Conservation (phyloP, 1,140 invertebrate species). For the Archivesica marissinica region DNA sequence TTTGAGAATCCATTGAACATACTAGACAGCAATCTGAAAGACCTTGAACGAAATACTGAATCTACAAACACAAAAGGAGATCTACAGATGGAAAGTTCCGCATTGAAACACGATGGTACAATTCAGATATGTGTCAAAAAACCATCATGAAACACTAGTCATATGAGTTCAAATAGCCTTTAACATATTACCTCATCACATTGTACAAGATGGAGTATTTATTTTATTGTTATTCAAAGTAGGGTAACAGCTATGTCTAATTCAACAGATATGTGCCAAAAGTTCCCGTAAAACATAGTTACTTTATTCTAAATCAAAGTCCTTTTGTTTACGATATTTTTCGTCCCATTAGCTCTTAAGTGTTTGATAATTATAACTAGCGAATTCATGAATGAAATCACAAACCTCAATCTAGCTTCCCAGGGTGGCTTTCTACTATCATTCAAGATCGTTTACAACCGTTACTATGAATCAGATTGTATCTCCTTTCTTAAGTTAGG, state of each 20-base stretch:
- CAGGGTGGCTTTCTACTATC: conserved; percentile 31
- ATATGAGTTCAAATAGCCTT: too few relatives aligned
- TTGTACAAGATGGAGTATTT: too few relatives aligned
- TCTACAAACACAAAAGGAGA: too few relatives aligned
- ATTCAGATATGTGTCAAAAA: too few relatives aligned
- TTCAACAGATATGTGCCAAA: conserved; percentile 8
- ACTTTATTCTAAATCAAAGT: neutral
- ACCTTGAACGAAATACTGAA: too few relatives aligned
- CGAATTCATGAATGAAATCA: conserved; percentile 37
- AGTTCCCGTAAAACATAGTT: neutral
- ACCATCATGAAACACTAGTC: too few relatives aligned
- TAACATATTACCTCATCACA: too few relatives aligned
- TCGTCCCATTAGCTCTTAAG: conserved; percentile 1
- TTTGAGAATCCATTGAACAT: too few relatives aligned
- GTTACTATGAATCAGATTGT: conserved; percentile 27
- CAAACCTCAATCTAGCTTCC: conserved; percentile 34
- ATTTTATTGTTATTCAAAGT: too few relatives aligned
- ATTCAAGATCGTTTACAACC: neutral
- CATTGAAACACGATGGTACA: too few relatives aligned
- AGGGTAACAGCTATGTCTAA: neutral
- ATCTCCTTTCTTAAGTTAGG: neutral
- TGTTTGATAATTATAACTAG: conserved; percentile 20
- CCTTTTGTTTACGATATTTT: conserved; percentile 34
- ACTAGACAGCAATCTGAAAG: too few relatives aligned
- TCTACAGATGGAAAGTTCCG: too few relatives aligned